A percentile compares a stretch with the other conserved stretches of the same genome.
Evolutionary conservation across 2,113 vertebrate species (phyloP).

Genomic region (Hemibagrus wyckioides): DNA sequence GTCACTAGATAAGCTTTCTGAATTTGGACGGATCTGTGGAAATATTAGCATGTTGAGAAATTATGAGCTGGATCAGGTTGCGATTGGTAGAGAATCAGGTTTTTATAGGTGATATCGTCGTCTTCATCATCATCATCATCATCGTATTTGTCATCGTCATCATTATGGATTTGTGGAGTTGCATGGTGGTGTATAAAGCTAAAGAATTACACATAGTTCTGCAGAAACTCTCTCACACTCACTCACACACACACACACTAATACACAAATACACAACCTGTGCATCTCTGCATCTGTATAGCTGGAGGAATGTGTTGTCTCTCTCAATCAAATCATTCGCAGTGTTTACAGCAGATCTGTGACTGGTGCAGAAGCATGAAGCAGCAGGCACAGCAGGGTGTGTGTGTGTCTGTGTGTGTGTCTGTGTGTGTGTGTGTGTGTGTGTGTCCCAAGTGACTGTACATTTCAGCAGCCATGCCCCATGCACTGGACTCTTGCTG

Average conservation of each 20-base stretch:
- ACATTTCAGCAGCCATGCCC: constrained; percentile 41
- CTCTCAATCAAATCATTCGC: constrained; percentile 10
- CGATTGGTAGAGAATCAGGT: background rate
- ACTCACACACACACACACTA: background rate
- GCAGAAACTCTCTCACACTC: background rate
- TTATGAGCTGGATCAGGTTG: background rate
- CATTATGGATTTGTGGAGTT: background rate
- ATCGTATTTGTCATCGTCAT: no score
- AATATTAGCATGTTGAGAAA: background rate
- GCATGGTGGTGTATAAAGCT: background rate
- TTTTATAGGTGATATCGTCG: background rate
- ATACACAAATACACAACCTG: background rate
- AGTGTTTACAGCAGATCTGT: constrained; percentile 8
- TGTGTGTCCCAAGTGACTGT: constrained; percentile 41
- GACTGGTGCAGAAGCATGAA: background rate
- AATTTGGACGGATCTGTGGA: background rate
- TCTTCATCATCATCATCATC: background rate
- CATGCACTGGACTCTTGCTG: constrained; percentile 37
- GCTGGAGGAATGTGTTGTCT: constrained; percentile 18
- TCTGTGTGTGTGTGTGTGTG: constrained; percentile 43
- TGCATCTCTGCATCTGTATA: background rate
- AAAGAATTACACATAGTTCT: background rate
- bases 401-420: constrained; percentile 21
- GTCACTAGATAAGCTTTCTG: background rate
- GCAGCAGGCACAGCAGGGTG: constrained; percentile 4